A percentile compares a stretch with the other conserved stretches of the same genome.
Conservation (phyloP, 2,113 vertebrate genomes). For the Ptychochromis oligacanthus region DNA sequence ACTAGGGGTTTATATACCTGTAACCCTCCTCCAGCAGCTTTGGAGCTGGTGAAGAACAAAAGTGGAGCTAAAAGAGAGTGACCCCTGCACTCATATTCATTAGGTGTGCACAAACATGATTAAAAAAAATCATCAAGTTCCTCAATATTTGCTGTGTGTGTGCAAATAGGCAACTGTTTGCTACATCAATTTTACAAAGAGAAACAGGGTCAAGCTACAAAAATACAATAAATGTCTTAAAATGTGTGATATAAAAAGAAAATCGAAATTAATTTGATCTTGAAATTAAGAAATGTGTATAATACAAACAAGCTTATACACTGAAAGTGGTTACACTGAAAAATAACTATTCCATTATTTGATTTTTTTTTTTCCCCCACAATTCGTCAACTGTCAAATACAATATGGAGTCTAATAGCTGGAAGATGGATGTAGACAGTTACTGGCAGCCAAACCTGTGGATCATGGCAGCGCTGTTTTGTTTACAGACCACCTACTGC, state of each 20-base stretch:
- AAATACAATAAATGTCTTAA: no score
- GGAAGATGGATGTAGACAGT: neutral
- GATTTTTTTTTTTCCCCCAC: neutral
- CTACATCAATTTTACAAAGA: neutral
- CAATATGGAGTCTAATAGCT: neutral
- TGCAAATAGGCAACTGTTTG: neutral
- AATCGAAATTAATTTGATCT: neutral
- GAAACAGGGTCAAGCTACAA: neutral
- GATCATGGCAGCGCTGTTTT: conserved; percentile 31
- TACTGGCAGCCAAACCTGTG: conserved; percentile 12
- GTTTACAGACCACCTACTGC: conserved; percentile 39
- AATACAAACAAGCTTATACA: neutral
- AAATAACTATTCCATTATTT: neutral
- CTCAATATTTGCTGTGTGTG: neutral
- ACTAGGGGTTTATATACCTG: no score
- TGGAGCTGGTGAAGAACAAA: no score
- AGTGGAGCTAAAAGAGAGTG: neutral
- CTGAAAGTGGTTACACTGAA: neutral
- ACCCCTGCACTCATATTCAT: neutral
- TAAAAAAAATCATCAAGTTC: neutral
- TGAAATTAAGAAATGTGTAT: neutral
- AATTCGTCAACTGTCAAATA: neutral
- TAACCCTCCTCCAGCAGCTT: no score
- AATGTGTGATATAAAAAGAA: neutral
- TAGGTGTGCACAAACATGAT: neutral